phyloP scores from a whole-genome alignment of 2,113 vertebrate species.

The Siniperca knerii region DNA sequence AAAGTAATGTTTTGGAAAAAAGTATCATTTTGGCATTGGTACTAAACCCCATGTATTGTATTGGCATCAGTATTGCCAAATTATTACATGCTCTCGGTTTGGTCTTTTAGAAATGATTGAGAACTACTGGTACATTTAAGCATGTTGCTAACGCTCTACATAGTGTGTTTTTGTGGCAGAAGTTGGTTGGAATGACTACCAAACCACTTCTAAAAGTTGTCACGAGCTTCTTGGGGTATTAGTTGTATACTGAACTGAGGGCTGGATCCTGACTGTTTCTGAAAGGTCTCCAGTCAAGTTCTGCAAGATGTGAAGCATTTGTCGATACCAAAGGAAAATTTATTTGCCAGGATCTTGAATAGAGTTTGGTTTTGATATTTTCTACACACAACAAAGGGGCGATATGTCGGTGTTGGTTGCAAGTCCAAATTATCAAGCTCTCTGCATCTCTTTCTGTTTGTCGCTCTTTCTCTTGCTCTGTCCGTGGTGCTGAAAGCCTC shows the following conservation, averaged over 20 bases:
- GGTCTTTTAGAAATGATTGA: not conserved
- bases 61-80: not conserved
- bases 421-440: not conserved
- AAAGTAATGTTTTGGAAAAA: too few species aligned
- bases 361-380: slow-evolving; percentile 30
- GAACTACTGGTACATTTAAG: not conserved
- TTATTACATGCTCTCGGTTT: not conserved
- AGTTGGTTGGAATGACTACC: not conserved
- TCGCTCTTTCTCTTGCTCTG: slow-evolving; percentile 33
- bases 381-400: not conserved
- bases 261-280: not conserved
- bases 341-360: not conserved
- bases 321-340: not conserved
- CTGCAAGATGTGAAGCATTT: not conserved
- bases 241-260: not conserved
- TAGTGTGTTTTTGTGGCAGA: not conserved
- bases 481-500: slow-evolving; percentile 66
- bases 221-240: not conserved
- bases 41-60: not conserved
- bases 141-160: not conserved
- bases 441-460: slow-evolving; percentile 5
- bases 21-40: not conserved
- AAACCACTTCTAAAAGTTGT: not conserved
- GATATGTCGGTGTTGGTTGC: not conserved
- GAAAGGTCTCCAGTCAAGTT: slow-evolving; percentile 2